Conservation (phyloP, 2,888 invertebrate genomes). For the Entomobrya multifasciata region DNA sequence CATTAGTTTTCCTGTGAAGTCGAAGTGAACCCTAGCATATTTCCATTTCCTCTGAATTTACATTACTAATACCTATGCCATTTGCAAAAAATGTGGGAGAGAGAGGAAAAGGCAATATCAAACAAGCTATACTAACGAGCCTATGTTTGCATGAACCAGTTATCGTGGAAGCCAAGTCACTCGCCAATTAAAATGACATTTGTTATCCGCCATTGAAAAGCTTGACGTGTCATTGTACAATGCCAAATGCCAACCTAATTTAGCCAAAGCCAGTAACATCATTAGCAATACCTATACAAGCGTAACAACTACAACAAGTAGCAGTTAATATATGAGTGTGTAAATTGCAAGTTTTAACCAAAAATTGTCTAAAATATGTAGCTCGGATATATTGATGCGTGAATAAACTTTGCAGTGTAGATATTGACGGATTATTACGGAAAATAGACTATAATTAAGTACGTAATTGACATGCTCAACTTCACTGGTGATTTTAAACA, state of each 20-base stretch:
- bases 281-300: too few relatives aligned
- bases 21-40: constrained; percentile 3
- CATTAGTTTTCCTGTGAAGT: not conserved
- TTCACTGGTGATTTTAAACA: not conserved
- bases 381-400: too few relatives aligned
- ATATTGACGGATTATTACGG: too few relatives aligned
- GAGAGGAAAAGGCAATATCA: not conserved
- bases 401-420: too few relatives aligned
- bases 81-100: constrained; percentile 22
- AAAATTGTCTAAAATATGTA: too few relatives aligned
- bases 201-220: constrained; percentile 34
- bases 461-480: not conserved
- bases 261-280: not conserved
- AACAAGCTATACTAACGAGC: constrained; percentile 48
- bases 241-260: not conserved
- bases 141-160: not conserved
- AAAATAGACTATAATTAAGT: not conserved
- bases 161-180: not conserved
- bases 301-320: not conserved
- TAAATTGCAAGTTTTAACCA: not conserved
- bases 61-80: constrained; percentile 8
- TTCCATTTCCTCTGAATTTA: constrained; percentile 44
- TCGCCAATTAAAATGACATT: constrained; percentile 59
- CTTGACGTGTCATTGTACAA: constrained; percentile 9
- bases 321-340: not conserved